Conservation (phyloP, 2,888 invertebrate species). For the Leptopilina myrica region DNA sequence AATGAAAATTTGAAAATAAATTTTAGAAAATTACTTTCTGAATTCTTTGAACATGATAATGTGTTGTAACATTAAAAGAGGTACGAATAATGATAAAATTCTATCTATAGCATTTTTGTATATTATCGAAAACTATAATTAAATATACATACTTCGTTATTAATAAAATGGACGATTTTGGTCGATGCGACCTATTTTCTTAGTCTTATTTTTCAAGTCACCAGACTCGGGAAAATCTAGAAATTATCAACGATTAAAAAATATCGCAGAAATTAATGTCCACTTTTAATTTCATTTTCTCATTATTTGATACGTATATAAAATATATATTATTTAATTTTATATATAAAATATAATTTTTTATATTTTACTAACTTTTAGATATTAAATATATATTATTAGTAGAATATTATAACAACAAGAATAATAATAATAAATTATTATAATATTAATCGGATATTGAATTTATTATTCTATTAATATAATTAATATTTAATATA, state of each 20-base stretch:
- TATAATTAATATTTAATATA: too few relatives aligned
- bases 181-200: constrained; percentile 15
- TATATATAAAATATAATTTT: too few relatives aligned
- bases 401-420: background rate
- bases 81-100: constrained; percentile 46
- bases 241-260: background rate
- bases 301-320: too few relatives aligned
- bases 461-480: too few relatives aligned
- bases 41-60: too few relatives aligned
- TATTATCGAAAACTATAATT: constrained; percentile 40
- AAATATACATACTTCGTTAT: constrained; percentile 41
- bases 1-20: too few relatives aligned
- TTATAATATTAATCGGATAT: too few relatives aligned
- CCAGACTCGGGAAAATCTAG: background rate
- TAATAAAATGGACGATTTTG: constrained; percentile 5
- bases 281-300: background rate
- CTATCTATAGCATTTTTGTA: constrained; percentile 49
- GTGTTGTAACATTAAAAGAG: constrained; percentile 6
- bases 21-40: too few relatives aligned
- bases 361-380: too few relatives aligned
- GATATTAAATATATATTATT: too few relatives aligned
- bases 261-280: background rate
- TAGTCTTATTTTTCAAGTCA: background rate
- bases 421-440: too few relatives aligned
- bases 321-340: too few relatives aligned